phyloP scores from a whole-genome alignment of 2,888 invertebrate genomes.

The Agrilus cyanescens region DNA sequence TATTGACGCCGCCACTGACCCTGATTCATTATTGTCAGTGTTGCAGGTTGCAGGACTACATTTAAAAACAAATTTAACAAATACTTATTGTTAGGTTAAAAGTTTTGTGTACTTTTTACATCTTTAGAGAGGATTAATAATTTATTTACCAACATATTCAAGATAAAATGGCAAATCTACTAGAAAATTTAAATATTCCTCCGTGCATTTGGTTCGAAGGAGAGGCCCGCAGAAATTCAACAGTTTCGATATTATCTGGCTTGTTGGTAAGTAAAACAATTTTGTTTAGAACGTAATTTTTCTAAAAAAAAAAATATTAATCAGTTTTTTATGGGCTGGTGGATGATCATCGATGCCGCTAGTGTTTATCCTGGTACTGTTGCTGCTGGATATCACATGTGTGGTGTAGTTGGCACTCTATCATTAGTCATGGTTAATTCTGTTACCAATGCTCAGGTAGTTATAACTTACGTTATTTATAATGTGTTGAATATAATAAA shows the following conservation, averaged over 20 bases:
- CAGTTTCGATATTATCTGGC: constrained; percentile 77
- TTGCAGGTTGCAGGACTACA: too few species aligned
- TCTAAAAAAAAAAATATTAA: constrained; percentile 10
- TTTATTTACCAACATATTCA: not conserved
- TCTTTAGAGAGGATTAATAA: too few species aligned
- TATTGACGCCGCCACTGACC: too few species aligned
- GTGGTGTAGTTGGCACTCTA: constrained; percentile 88
- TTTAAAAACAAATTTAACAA: too few species aligned
- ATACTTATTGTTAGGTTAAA: too few species aligned
- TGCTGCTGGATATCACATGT: constrained; percentile 75
- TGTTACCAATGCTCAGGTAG: constrained; percentile 84
- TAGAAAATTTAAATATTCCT: constrained; percentile 65
- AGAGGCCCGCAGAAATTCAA: constrained; percentile 74
- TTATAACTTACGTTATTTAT: not conserved
- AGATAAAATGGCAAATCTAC: constrained; percentile 26
- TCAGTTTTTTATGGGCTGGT: constrained; percentile 95
- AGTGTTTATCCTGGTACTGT: constrained; percentile 64
- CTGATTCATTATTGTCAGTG: too few species aligned
- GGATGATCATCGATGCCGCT: constrained; percentile 93
- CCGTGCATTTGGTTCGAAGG: constrained; percentile 76
- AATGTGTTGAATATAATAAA: not conserved
- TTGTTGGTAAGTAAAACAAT: constrained; percentile 57
- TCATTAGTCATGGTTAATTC: constrained; percentile 96
- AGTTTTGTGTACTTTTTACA: too few species aligned
- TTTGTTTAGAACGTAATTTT: too few species aligned